Evolutionary conservation across 2,797 vertebrate genomes (phyloP).

Genomic region (Arrhamphus sclerolepis): DNA sequence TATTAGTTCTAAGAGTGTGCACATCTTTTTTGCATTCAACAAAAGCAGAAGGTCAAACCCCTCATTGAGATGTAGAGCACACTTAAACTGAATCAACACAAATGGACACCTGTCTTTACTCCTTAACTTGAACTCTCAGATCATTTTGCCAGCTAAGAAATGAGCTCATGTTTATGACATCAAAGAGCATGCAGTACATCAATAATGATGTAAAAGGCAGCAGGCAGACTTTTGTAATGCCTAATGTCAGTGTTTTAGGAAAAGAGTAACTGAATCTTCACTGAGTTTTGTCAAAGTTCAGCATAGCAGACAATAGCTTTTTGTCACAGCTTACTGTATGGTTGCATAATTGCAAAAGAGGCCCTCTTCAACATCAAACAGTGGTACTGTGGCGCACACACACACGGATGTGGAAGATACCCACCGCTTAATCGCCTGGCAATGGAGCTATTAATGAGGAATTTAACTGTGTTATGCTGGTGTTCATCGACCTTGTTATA

Average conservation of each 20-base stretch:
- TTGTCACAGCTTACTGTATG: not conserved
- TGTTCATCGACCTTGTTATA: too few relatives aligned
- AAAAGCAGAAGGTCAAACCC: slow-evolving; percentile 53
- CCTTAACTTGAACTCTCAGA: slow-evolving; percentile 23
- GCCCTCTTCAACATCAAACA: slow-evolving; percentile 12
- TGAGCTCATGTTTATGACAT: too few relatives aligned
- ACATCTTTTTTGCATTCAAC: slow-evolving; percentile 46
- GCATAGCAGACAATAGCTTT: not conserved
- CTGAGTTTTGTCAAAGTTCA: slow-evolving; percentile 1
- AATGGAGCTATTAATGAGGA: not conserved
- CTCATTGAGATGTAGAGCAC: slow-evolving; percentile 46
- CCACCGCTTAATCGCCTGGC: slow-evolving; percentile 1
- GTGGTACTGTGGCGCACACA: slow-evolving; percentile 6
- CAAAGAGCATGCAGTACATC: not conserved
- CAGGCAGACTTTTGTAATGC: slow-evolving; percentile 7
- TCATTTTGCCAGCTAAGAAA: not conserved
- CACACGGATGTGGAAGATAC: slow-evolving; percentile 7
- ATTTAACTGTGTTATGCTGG: not conserved
- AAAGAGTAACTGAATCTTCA: slow-evolving; percentile 5
- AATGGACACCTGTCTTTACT: slow-evolving; percentile 30
- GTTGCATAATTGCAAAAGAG: slow-evolving; percentile 13
- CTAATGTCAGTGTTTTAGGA: slow-evolving; percentile 7
- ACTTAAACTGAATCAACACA: slow-evolving; percentile 29
- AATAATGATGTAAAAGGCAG: slow-evolving; percentile 8
- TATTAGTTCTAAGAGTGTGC: slow-evolving; percentile 29